A percentile compares a stretch with the other conserved stretches of the same genome.
phyloP scores from a whole-genome alignment of 2,888 invertebrate genomes.

The Amphimallon solstitiale region DNA sequence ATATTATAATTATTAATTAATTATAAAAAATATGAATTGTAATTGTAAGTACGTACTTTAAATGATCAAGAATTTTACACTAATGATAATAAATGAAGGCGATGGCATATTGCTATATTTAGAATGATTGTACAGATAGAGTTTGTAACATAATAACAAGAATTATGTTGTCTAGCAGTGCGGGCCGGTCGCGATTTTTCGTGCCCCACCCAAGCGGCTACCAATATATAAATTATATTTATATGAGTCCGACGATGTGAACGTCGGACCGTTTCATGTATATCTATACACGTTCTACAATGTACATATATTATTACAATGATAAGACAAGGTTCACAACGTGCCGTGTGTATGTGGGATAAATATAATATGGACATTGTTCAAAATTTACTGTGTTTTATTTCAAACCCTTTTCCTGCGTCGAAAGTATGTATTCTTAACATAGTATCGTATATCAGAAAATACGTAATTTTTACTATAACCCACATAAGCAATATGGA shows the following conservation, averaged over 20 bases:
- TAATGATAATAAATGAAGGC: conserved; percentile 62
- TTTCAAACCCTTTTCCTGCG: conserved; percentile 44
- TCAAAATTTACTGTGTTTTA: conserved; percentile 73
- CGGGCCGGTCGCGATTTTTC: conserved; percentile 45
- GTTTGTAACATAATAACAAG: conserved; percentile 62
- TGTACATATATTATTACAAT: conserved; percentile 80
- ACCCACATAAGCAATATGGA: too few species aligned
- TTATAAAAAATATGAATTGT: conserved; percentile 56
- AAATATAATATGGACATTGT: conserved; percentile 90
- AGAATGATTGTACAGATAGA: conserved; percentile 66
- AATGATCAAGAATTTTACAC: conserved; percentile 66
- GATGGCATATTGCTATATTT: conserved; percentile 59
- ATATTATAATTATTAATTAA: conserved; percentile 61
- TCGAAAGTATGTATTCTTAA: too few species aligned
- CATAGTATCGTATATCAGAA: too few species aligned
- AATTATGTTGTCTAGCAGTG: conserved; percentile 61
- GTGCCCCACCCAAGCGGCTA: conserved; percentile 43
- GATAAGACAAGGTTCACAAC: conserved; percentile 90
- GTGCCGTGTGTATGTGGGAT: conserved; percentile 90
- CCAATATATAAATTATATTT: conserved; percentile 16
- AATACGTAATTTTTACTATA: too few species aligned
- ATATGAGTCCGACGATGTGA: conserved; percentile 60
- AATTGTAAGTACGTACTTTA: conserved; percentile 65
- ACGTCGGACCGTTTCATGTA: conserved; percentile 74
- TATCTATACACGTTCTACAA: conserved; percentile 75